Base-by-base conservation (phyloP, 2,113 vertebrate species). In the Archilochus colubris region DNA sequence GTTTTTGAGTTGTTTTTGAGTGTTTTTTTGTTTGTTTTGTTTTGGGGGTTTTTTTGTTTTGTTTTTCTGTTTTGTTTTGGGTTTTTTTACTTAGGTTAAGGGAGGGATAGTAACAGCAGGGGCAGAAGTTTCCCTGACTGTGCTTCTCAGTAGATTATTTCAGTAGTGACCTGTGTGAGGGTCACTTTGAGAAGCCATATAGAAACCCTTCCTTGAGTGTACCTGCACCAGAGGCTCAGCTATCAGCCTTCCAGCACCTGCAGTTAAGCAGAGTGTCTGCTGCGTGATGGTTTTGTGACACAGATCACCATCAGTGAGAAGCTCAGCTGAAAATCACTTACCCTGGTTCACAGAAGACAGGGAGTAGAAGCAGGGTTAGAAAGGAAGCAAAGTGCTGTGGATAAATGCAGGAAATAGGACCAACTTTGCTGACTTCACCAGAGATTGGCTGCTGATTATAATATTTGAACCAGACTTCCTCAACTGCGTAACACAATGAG, bases 291-390 rank as follows among this genome's bases (percentile, higher is more conserved):
- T 96, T 95, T 88, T 4, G 3, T 92, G 86, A 92, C 9, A 10
- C 51, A 91, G 96, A 95, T 97, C 83, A 31, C 78, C 93, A 89
- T 88, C 33, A 2, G 74, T 19, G 68, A 96, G 91, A 86, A 86
- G 86, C 85, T 96, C 91, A 96, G 89, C 89, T 43, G 74, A 93
- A 96, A 97, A 97, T 96, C 81, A 91, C 85, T 95, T 93, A 83
- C 74, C 89, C 74, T n/a, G 1, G 91, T 91, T 92, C 83, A 69
- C 46, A 31, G 64, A 95, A 73, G 80, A 85, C n/a, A 28, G 64
- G 33, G 76, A 94, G 90, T 59, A 50, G 38, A 94, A 84, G 75
- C 44, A 70, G 58, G 51, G 44, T 46, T 86, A 68, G 63, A 85
- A 86, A 85, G 43, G 33, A 62, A 93, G 50, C 36, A 83, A 85